Base-by-base conservation (phyloP, 2,797 vertebrate genomes). In the Trematomus bernacchii region DNA sequence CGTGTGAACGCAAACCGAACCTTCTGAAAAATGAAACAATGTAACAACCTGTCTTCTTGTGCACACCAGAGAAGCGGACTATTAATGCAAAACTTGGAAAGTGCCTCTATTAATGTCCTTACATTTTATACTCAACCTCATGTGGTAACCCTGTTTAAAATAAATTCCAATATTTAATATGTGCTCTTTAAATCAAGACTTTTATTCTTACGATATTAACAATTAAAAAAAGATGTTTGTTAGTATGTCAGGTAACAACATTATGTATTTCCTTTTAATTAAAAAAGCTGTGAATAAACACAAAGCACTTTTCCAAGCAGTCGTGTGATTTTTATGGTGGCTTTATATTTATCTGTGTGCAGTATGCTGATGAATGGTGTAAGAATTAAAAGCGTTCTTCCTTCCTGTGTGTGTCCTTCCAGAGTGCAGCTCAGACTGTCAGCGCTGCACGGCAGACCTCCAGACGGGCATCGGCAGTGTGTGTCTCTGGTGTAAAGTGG, bases 391-490 rank as follows among this genome's bases (percentile, higher is more conserved):
- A 16, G 9, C 16, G 8, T 27, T 27, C 23, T 4, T 55, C 10
- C 23, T 57, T 62, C 12, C 8, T 64, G 46, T 76, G 19, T 80
- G 60, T 77, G 23, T 80, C 2, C 1, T 18, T 50, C 43, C 15
- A 99, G 98, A 92, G 48, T 99, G 98, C 87, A 96, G 97, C 62
- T 85, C 93, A 0, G 91, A 95, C 74, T 99, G 98, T 86, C 96
- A 84, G 52, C 94, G 79, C 47, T 99, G 98, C 15, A 87, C 94
- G 0, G 96, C 96, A 0, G 88, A 97, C 91, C 95, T 97, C 71
- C 82, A 74, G 48, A 88, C 88, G 6, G 71, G 83, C 0, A 84
- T 90, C 3, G 93, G 97, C 70, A 98, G 96, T 3, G 7, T 96
- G 4, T 99, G 98, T 57, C 92, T 99, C 48, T 88, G 82, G 93